Percentiles rank a stretch among this genome's conserved stretches.
Conservation (phyloP, 2,888 invertebrate species). For the Cryptocheilus praepositus region DNA sequence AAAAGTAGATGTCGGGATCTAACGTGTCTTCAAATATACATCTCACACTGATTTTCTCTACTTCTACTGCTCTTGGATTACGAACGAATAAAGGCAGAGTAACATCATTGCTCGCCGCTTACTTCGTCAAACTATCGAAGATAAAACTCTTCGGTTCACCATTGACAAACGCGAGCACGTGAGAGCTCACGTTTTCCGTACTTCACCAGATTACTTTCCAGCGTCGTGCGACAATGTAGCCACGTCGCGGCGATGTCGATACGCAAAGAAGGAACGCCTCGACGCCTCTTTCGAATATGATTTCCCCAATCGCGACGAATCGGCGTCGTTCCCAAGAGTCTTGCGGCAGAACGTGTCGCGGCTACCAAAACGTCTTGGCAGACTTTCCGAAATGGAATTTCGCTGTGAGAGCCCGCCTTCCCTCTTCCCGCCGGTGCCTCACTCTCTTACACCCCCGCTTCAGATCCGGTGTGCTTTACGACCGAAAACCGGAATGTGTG, state of each 20-base stretch:
- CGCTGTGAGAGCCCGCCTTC: conserved; percentile 11
- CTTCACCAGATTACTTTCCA: background rate
- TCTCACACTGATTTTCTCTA: no score
- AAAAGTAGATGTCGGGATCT: no score
- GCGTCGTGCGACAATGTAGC: background rate
- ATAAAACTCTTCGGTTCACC: no score
- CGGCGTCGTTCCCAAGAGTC: conserved; percentile 16
- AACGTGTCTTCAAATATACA: no score
- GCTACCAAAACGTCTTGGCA: conserved; percentile 27
- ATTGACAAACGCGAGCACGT: background rate
- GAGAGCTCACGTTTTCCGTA: background rate
- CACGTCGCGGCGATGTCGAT: conserved; percentile 3
- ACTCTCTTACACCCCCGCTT: background rate
- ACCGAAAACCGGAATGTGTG: background rate
- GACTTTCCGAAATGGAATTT: conserved; percentile 35
- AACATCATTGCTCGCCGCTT: no score
- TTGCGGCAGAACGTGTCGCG: conserved; percentile 20
- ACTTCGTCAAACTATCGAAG: no score
- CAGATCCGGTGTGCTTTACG: conserved; percentile 3
- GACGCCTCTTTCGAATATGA: conserved; percentile 1
- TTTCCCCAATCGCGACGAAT: conserved; percentile 8
- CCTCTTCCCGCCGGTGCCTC: background rate
- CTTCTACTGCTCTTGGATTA: no score
- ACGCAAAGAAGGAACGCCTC: conserved; percentile 5
- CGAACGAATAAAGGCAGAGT: no score